These are phyloP conservation scores for Eptatretus atami DNA, from an alignment of 2,797 vertebrate genomes.

Conservation along the genomic window DNA sequence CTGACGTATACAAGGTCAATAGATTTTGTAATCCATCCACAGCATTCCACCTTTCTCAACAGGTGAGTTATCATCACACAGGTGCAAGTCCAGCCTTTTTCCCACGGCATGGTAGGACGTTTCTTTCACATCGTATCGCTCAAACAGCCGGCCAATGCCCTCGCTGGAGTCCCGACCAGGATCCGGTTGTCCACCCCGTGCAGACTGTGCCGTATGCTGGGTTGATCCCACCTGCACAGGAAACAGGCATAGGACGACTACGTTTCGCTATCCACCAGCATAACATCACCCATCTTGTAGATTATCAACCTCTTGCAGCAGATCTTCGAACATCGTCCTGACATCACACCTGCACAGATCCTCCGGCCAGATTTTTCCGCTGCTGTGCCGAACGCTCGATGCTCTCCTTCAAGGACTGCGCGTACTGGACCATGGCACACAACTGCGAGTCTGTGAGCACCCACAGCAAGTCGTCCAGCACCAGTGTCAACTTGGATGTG, in stretches of 20 bases:
- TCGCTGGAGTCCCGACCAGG: neutral
- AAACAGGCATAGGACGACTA: too few relatives aligned
- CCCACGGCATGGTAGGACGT: conserved; percentile 85
- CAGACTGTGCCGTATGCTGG: too few relatives aligned
- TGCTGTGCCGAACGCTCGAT: conserved; percentile 82
- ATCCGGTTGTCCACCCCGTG: too few relatives aligned
- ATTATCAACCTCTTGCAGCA: too few relatives aligned
- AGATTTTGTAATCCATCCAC: too few relatives aligned
- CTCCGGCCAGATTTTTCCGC: conserved; percentile 52
- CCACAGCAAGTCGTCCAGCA: conserved; percentile 83
- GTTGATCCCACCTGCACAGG: too few relatives aligned
- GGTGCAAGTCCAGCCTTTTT: conserved; percentile 66
- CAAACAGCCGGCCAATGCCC: conserved; percentile 52
- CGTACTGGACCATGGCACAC: conserved; percentile 82
- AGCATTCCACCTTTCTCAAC: conserved; percentile 25
- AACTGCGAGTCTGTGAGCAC: conserved; percentile 88
- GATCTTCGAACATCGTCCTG: too few relatives aligned
- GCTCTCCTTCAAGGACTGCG: conserved; percentile 71
- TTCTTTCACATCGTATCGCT: conserved; percentile 64
- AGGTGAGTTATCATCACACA: conserved; percentile 61
- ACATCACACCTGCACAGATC: conserved; percentile 33
- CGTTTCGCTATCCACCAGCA: too few relatives aligned
- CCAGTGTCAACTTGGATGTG: conserved; percentile 70
- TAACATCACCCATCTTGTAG: too few relatives aligned
- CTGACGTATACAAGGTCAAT: too few relatives aligned